A percentile compares a stretch with the other conserved stretches of the same genome.
Conservation (phyloP, 2,113 vertebrate species). For the Miniopterus natalensis region DNA sequence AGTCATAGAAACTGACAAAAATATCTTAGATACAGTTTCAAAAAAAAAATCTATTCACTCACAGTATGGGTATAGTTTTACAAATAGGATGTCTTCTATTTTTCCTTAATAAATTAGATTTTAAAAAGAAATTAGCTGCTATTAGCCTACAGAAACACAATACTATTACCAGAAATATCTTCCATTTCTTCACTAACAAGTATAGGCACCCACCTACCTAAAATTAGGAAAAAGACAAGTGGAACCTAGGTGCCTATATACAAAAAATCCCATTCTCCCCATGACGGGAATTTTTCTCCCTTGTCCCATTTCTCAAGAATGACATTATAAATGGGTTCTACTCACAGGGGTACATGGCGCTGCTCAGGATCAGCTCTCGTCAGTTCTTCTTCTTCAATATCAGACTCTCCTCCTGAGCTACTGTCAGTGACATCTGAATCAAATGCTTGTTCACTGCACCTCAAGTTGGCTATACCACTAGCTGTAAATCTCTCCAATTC, state of each 20-base stretch:
- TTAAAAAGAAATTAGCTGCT: constrained; percentile 45
- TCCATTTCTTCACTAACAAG: not conserved
- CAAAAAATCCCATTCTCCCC: constrained; percentile 42
- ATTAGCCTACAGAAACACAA: constrained; percentile 42
- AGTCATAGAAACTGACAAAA: constrained; percentile 20
- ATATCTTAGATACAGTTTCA: not conserved
- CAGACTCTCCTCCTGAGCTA: constrained; percentile 98
- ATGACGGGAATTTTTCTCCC: not conserved
- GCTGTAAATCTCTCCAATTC: constrained; percentile 95
- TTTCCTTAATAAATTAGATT: not conserved
- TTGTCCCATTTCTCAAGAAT: not conserved
- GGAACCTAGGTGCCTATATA: not conserved
- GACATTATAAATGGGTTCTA: constrained; percentile 68
- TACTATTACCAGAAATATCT: constrained; percentile 38
- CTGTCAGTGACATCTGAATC: constrained; percentile 99
- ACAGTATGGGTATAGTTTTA: not conserved
- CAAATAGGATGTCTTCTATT: not conserved
- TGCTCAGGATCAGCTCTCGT: constrained; percentile 94
- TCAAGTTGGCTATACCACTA: constrained; percentile 94
- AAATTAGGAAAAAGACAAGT: constrained; percentile 31
- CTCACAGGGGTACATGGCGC: constrained; percentile 96
- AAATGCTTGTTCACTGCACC: constrained; percentile 94
- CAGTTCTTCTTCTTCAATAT: constrained; percentile 97
- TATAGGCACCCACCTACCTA: not conserved
- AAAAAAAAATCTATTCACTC: constrained; percentile 58